phyloP scores from a whole-genome alignment of 2,797 vertebrate species.

The Columba guinea region DNA sequence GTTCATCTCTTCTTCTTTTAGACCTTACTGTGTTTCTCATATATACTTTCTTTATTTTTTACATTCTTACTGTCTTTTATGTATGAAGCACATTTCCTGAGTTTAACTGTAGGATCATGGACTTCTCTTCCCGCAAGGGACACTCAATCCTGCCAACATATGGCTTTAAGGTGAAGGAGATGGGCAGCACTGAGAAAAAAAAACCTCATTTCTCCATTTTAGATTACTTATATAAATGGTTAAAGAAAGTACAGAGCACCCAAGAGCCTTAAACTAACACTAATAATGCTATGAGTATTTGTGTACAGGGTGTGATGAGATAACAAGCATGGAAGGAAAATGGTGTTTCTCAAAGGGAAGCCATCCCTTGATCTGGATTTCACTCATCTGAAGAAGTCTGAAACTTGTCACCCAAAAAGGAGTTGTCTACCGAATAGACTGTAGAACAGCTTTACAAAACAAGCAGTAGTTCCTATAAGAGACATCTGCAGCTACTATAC shows the following conservation, averaged over 20 bases:
- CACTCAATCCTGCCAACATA: not conserved
- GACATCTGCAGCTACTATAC: not conserved
- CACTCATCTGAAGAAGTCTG: not conserved
- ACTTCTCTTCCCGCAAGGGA: not conserved
- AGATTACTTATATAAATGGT: not conserved
- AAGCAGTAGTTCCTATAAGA: not conserved
- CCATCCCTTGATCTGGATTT: not conserved
- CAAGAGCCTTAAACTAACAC: not conserved
- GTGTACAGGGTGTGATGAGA: not conserved
- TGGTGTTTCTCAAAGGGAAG: not conserved
- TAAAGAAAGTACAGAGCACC: not conserved
- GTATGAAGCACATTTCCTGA: not conserved
- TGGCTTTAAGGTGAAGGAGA: not conserved
- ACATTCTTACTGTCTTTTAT: not conserved
- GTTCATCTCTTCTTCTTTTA: not conserved
- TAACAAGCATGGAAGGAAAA: not conserved
- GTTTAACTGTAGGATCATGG: not conserved
- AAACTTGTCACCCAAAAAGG: not conserved
- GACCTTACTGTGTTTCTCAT: not conserved
- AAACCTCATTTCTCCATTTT: not conserved
- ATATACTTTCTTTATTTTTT: not conserved
- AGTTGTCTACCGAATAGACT: not conserved
- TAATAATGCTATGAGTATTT: not conserved
- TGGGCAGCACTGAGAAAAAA: not conserved
- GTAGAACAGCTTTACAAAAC: not conserved